Percentiles rank a stretch among this genome's conserved stretches.
phyloP scores from a whole-genome alignment of 2,113 vertebrate genomes.

The Tinamus guttatus region DNA sequence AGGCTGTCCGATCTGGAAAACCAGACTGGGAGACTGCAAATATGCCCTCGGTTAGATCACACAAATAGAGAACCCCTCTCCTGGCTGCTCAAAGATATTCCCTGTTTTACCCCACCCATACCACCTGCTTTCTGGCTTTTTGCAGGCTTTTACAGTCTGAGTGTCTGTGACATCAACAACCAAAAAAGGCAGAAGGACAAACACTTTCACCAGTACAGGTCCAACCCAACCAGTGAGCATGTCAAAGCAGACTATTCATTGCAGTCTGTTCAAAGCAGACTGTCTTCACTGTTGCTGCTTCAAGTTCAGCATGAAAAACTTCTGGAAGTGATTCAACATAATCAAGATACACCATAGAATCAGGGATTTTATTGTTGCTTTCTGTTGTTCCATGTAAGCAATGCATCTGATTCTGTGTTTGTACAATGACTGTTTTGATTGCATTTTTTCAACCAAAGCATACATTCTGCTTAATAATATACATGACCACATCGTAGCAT shows the following conservation, averaged over 20 bases:
- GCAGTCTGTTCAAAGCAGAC: background rate
- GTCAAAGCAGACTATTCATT: background rate
- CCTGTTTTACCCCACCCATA: accelerated
- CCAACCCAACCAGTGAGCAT: background rate
- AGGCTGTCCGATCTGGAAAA: background rate
- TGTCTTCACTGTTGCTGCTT: background rate
- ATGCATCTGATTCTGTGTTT: background rate
- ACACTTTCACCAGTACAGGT: background rate
- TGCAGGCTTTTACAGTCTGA: background rate
- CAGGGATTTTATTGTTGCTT: background rate
- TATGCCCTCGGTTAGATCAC: background rate
- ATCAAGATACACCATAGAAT: background rate
- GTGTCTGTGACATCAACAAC: accelerated
- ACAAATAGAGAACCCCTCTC: background rate
- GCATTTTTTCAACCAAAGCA: background rate
- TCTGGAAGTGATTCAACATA: background rate
- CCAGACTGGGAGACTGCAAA: background rate
- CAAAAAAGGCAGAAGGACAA: background rate
- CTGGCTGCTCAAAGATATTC: background rate
- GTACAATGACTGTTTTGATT: background rate
- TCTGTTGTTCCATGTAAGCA: accelerated
- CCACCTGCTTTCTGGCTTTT: background rate
- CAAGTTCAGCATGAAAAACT: accelerated
- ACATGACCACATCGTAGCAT: background rate
- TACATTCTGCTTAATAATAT: background rate